Base-by-base conservation (phyloP, 2,888 invertebrate species). In the Polia nebulosa region DNA sequence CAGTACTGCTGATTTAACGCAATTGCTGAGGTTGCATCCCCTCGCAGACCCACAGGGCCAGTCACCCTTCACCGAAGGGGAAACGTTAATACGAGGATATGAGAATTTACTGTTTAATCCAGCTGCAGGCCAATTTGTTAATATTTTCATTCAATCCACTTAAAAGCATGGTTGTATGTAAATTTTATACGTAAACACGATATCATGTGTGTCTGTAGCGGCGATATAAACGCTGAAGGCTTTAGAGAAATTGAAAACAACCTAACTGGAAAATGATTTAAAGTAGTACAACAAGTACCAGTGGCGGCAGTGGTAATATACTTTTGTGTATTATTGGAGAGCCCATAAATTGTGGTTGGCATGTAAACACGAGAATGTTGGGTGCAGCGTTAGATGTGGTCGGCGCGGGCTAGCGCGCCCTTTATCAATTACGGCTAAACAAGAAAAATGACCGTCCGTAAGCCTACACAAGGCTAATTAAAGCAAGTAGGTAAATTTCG, bases 31-130 rank as follows among this genome's bases (percentile, higher is more conserved):
- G 92, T 94, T 94, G 91, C 93, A 92, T 91, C 93, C 95, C 95
- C 93, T 81, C 82, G 81, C 87, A 84, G 86, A 86, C 85, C 84
- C 71, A 80, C 84, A 89, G 89, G 90, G 90, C 89, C 82, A 88
- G 89, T 90, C 93, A 92, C 94, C 95, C 95, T 93, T 90, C 89
- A 87, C 81, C 86, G 89, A 91, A 93, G 94, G 95, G 95, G 95
- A 93, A 92, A 91, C 89, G 90, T 90, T 94, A 95, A 95, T 94
- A 94, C 88, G 91, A 93, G 94, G 92, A 95, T 95, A 95, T 95
- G 95, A 95, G 94, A 95, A 95, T 95, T 95, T 95, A 95, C 95
- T 94, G 94, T 93, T 95, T 94, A 95, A 95, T 95, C 92, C 93
- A 89, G 92, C 94, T 94, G 89, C 92, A 92, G 93, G 95, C 94